Evolutionary conservation across 2,797 vertebrate genomes (phyloP), one percentile per base, ranked within the genome.

Genomic region (Pseudotriccus pelzelni): DNA sequence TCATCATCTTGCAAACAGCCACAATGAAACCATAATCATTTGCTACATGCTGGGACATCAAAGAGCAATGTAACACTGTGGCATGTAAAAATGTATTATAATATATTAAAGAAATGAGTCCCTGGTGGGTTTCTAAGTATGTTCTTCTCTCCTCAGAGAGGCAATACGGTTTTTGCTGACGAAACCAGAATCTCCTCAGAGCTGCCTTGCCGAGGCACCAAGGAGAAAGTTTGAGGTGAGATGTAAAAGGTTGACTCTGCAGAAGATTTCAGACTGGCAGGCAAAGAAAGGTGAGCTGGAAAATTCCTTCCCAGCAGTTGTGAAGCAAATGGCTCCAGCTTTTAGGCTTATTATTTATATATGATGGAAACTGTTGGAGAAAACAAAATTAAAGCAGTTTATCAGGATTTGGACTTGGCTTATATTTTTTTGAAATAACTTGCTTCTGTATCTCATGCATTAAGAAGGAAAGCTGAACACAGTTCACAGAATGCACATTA

Each of bases 41-140:
- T 97, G 94, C 97, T 94, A 32, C 97, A 96, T 56, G 94, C 96
- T 96, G 97, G 74, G 96, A 93, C 82, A 95, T 96, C 96, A 96
- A 92, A 64, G 94, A 96, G 85, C 94, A 96, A 70, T 37, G 84
- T 69, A 86, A 93, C 92, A 91, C 6, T 60, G 84, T 94, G 69
- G 93, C 95, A 89, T 74, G 59, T 94, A 96, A 97, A 95, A 96
- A 86, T 67, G 67, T 41, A 72, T 90, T 80, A 67, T 89, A 89
- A 96, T 95, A 84, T 84, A 91, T 95, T 96, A 96, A 95, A 95
- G 59, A 94, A 97, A 97, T 95, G 69, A 97, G 88, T 95, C 94
- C 91, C 89, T 25, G 44, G 83, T 86, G 95, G 76, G 88, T 53
- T 91, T 30, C 50, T 93, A 85, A 90, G 52, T 84, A 59, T 85